phyloP scores from a whole-genome alignment of 2,113 vertebrate species.

The Thunnus maccoyii region DNA sequence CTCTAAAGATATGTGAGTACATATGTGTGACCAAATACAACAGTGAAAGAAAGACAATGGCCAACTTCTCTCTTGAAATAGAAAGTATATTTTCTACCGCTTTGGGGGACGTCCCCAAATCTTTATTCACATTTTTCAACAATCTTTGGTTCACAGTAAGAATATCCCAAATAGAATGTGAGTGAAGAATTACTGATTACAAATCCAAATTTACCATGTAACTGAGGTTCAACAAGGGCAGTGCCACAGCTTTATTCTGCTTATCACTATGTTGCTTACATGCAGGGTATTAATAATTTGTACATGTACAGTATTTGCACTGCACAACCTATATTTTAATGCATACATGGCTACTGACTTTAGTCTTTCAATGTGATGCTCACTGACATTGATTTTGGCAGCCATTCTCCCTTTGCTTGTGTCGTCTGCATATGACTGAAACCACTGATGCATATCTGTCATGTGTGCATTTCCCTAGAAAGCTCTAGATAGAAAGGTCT shows the following conservation, averaged over 20 bases:
- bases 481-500: conserved; percentile 57
- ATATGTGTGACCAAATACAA: conserved; percentile 11
- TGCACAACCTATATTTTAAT: not conserved
- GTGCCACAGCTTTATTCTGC: not conserved
- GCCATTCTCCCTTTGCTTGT: conserved; percentile 29
- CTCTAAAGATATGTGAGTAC: conserved; percentile 16
- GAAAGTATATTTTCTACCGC: not conserved
- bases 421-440: conserved; percentile 73
- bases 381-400: conserved; percentile 21
- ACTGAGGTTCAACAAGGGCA: too few relatives aligned
- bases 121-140: too few relatives aligned
- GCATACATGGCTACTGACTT: not conserved
- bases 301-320: not conserved
- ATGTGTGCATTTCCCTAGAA: conserved; percentile 61
- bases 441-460: conserved; percentile 74
- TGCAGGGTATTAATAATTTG: not conserved
- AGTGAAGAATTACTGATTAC: too few relatives aligned
- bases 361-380: conserved; percentile 1
- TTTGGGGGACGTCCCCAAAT: too few relatives aligned
- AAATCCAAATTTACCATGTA: too few relatives aligned
- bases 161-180: too few relatives aligned
- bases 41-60: not conserved
- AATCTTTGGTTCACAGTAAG: too few relatives aligned
- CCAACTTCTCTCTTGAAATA: not conserved
- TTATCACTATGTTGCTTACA: not conserved